Evolutionary conservation across 2,797 vertebrate species (phyloP).

Genomic region (Brachyrhaphis roseni): DNA sequence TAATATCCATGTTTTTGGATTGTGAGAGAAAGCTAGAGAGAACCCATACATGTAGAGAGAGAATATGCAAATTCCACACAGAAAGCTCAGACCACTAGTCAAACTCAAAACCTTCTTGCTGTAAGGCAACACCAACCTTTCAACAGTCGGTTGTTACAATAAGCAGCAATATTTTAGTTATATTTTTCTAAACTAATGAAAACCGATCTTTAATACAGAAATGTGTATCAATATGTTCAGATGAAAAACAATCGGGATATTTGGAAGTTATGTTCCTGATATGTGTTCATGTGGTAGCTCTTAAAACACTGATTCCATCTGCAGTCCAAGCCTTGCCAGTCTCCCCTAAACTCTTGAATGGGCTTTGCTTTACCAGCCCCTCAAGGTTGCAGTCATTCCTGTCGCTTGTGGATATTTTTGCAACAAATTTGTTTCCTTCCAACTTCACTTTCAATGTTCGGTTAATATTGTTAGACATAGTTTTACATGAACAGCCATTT

Average conservation of each 20-base stretch:
- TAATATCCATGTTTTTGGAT: neutral
- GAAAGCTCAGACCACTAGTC: neutral
- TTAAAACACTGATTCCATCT: neutral
- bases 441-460: neutral
- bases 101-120: neutral
- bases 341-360: neutral
- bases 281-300: neutral
- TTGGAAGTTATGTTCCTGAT: neutral
- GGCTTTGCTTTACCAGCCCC: neutral
- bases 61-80: neutral
- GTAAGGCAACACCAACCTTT: neutral
- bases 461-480: neutral
- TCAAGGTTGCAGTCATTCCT: neutral
- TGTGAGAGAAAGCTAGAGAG: neutral
- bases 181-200: neutral
- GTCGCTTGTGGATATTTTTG: neutral
- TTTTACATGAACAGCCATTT: neutral
- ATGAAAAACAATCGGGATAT: neutral
- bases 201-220: neutral
- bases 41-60: neutral
- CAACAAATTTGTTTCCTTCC: neutral
- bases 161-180: neutral
- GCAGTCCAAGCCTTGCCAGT: neutral
- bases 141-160: neutral
- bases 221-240: neutral